A percentile compares a stretch with the other conserved stretches of the same genome.
These are phyloP conservation scores for Pitangus sulphuratus DNA, from an alignment of 2,797 vertebrate genomes.

Conservation along the genomic window DNA sequence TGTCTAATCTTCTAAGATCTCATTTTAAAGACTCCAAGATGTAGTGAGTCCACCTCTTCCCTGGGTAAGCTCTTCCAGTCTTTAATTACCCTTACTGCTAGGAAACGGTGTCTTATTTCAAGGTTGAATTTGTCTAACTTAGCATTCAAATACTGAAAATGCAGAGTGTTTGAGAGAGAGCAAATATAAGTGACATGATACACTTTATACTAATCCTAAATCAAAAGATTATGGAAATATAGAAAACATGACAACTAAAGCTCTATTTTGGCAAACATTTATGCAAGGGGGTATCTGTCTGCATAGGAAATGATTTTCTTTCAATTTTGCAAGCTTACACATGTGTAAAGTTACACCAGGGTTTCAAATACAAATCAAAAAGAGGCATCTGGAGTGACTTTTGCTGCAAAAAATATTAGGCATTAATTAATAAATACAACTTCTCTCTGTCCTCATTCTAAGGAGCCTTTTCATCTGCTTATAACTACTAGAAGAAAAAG, in stretches of 20 bases:
- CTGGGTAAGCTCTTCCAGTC: constrained; percentile 14
- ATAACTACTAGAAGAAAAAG: neutral
- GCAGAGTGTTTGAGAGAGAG: constrained; percentile 17
- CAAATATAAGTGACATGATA: constrained; percentile 59
- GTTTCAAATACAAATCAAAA: neutral
- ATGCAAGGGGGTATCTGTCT: constrained; percentile 12
- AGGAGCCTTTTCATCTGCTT: neutral
- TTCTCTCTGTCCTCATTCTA: neutral
- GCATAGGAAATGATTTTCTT: constrained; percentile 15
- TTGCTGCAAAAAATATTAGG: neutral
- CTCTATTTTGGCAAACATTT: constrained; percentile 39
- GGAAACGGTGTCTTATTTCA: constrained; percentile 52
- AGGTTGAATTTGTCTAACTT: constrained; percentile 52
- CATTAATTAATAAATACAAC: neutral
- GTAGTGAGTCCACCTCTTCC: constrained; percentile 36
- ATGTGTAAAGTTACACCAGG: neutral
- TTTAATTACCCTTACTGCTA: constrained; percentile 57
- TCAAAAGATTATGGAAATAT: constrained; percentile 68
- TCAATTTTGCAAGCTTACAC: constrained; percentile 7
- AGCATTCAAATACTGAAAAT: constrained; percentile 31
- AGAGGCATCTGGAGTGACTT: neutral
- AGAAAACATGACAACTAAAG: constrained; percentile 58
- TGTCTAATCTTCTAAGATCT: neutral
- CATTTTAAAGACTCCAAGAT: constrained; percentile 42
- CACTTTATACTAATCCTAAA: constrained; percentile 64